phyloP scores from a whole-genome alignment of 2,797 vertebrate genomes.

The Mus spretus region DNA sequence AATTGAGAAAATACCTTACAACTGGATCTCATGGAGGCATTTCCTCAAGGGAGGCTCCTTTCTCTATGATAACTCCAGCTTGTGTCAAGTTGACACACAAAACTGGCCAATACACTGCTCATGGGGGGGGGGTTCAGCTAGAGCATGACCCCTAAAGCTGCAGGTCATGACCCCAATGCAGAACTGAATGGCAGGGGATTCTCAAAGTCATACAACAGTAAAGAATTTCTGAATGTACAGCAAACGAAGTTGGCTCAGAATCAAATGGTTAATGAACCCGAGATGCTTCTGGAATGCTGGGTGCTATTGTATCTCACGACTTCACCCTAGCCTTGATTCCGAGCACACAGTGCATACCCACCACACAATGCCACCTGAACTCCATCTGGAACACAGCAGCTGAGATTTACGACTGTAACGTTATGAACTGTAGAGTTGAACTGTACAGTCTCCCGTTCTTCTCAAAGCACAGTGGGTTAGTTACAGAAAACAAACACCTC shows the following conservation, averaged over 20 bases:
- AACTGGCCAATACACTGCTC: too few relatives aligned
- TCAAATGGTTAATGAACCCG: not conserved
- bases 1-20: too few relatives aligned
- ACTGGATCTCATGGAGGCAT: too few relatives aligned
- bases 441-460: not conserved
- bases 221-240: not conserved
- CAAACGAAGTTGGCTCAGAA: not conserved
- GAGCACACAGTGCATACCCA: not conserved
- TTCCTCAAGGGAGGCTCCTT: too few relatives aligned
- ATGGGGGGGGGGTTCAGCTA: not conserved
- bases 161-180: too few relatives aligned
- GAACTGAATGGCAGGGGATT: not conserved
- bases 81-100: too few relatives aligned
- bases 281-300: not conserved
- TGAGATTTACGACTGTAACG: not conserved
- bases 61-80: too few relatives aligned
- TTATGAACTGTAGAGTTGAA: too few relatives aligned
- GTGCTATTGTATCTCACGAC: not conserved
- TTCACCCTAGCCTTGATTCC: not conserved
- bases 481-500: not conserved
- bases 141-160: not conserved
- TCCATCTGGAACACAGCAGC: too few relatives aligned
- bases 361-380: not conserved
- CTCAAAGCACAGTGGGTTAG: not conserved
- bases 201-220: not conserved